phyloP scores from a whole-genome alignment of 2,113 vertebrate genomes.

The Osmerus eperlanus region DNA sequence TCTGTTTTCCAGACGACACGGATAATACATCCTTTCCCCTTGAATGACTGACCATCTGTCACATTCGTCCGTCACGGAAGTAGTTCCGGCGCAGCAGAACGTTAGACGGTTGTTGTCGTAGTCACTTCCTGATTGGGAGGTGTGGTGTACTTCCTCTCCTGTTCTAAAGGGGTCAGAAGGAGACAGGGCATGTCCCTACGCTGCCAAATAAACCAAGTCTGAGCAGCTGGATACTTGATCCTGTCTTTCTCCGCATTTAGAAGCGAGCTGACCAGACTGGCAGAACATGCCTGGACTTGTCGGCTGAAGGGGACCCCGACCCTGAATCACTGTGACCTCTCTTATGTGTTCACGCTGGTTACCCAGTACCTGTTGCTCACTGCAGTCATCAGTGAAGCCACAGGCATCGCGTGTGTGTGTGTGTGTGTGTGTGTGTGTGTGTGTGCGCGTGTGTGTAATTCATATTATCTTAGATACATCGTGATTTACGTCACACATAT shows the following conservation, averaged over 20 bases:
- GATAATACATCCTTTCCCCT: background rate
- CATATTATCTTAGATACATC: no score
- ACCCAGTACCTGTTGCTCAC: no score
- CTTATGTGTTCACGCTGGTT: no score
- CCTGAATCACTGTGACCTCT: slow-evolving; percentile 15
- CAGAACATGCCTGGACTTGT: slow-evolving; percentile 61
- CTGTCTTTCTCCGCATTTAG: slow-evolving; percentile 58
- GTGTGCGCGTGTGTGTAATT: no score
- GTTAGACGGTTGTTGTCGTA: background rate
- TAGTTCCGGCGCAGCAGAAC: background rate
- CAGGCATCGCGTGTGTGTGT: no score
- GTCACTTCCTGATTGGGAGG: background rate
- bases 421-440: no score
- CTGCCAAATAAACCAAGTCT: slow-evolving; percentile 39
- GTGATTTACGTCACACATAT: no score
- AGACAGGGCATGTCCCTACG: slow-evolving; percentile 13
- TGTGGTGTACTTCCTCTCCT: background rate
- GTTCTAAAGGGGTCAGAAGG: background rate
- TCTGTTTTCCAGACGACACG: background rate
- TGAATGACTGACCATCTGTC: no score
- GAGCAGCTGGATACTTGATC: slow-evolving; percentile 61
- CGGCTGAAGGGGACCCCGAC: background rate
- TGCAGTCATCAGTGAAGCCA: no score
- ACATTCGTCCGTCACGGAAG: background rate
- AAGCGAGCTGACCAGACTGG: slow-evolving; percentile 50